A percentile compares a stretch with the other conserved stretches of the same genome.
phyloP scores from a whole-genome alignment of 2,888 invertebrate genomes.

The Tortrix viridana region DNA sequence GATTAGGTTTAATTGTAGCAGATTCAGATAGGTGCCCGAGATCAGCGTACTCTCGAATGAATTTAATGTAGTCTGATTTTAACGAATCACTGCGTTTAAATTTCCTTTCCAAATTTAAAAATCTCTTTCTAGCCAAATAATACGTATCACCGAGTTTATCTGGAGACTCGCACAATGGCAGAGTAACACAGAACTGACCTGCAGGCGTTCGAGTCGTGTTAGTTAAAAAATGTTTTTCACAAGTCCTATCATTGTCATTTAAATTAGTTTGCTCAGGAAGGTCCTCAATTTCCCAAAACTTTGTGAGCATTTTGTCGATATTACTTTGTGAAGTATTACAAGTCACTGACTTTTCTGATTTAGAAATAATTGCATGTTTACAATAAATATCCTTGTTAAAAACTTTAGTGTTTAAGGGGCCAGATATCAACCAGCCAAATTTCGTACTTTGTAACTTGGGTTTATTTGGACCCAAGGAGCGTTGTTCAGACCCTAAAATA shows the following conservation, averaged over 20 bases:
- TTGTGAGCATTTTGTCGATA: slow-evolving; percentile 2
- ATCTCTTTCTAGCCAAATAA: slow-evolving; percentile 31
- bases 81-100: not conserved
- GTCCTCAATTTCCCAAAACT: slow-evolving; percentile 26
- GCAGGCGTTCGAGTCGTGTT: slow-evolving; percentile 15
- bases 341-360: no score
- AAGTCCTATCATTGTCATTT: slow-evolving; percentile 30
- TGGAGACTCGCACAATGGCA: slow-evolving; percentile 32
- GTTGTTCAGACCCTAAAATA: slow-evolving; percentile 24
- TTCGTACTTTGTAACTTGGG: slow-evolving; percentile 19
- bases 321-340: no score
- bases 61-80: not conserved
- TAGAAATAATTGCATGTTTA: not conserved
- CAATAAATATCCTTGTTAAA: not conserved
- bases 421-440: slow-evolving; percentile 30
- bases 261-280: slow-evolving; percentile 20
- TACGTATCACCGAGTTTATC: slow-evolving; percentile 33
- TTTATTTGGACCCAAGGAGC: slow-evolving; percentile 15
- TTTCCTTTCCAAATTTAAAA: slow-evolving; percentile 30
- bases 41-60: not conserved
- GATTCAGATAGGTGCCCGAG: slow-evolving; percentile 1
- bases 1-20: not conserved
- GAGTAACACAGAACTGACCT: slow-evolving; percentile 33
- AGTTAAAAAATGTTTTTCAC: slow-evolving; percentile 33
- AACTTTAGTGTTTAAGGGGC: slow-evolving; percentile 9